Percentiles rank a stretch among this genome's conserved stretches.
Conservation (phyloP, 2,888 invertebrate species). For the Clepsis dumicolana region DNA sequence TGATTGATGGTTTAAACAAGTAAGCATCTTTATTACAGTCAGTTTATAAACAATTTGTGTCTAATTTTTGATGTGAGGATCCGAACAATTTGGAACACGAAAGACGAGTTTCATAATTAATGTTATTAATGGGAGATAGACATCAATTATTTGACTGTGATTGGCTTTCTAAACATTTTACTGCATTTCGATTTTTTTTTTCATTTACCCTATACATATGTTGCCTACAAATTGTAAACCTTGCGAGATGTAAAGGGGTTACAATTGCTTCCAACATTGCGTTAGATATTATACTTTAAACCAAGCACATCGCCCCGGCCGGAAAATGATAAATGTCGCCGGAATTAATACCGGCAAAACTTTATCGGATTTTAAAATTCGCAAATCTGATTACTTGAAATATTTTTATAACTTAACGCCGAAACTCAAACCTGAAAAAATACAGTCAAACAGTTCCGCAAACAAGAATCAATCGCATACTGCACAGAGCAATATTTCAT, state of each 20-base stretch:
- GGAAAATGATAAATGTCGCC: no score
- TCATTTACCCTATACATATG: no score
- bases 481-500: neutral
- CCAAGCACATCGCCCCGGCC: no score
- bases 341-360: no score
- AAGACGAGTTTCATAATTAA: neutral
- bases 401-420: neutral
- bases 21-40: slow-evolving; percentile 40
- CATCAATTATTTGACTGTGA: no score
- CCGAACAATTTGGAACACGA: neutral
- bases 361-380: no score
- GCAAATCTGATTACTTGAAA: no score
- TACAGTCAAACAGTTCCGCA: neutral
- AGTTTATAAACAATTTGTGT: slow-evolving; percentile 37
- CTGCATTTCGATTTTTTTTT: neutral
- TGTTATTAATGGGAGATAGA: no score
- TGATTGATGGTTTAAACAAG: slow-evolving; percentile 44
- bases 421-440: neutral
- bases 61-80: slow-evolving; percentile 20
- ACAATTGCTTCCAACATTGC: no score
- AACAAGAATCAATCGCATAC: neutral
- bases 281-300: no score
- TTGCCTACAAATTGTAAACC: no score
- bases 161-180: neutral
- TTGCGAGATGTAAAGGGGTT: no score